These are phyloP conservation scores for Alentia gelatinosa DNA, from an alignment of 2,888 invertebrate genomes.

Conservation along the genomic window DNA sequence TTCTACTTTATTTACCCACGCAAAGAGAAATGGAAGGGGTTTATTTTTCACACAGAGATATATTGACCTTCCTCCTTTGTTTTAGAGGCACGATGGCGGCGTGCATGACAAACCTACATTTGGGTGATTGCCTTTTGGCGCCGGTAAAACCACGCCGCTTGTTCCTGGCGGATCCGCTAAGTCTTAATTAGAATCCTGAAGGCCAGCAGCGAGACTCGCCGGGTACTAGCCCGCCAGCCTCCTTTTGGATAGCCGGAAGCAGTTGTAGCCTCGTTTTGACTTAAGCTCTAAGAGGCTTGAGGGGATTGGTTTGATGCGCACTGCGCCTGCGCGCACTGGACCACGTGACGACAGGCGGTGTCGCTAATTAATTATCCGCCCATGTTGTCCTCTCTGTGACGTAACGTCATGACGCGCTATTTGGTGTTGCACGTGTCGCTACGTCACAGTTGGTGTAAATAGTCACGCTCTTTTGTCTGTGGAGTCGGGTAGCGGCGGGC, in stretches of 20 bases:
- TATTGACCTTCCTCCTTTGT: neutral
- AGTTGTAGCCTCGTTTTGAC: conserved; percentile 13
- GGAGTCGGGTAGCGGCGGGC: neutral
- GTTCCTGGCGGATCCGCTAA: neutral
- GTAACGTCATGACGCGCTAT: neutral
- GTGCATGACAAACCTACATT: neutral
- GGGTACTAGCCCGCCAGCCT: neutral
- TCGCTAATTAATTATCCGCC: neutral
- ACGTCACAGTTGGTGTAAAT: neutral
- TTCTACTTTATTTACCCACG: neutral
- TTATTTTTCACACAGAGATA: neutral
- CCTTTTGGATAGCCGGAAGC: neutral
- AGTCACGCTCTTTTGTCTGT: neutral
- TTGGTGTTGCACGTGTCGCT: neutral
- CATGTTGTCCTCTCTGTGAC: neutral
- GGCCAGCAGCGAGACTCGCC: neutral
- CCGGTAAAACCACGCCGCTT: neutral
- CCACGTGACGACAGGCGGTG: neutral
- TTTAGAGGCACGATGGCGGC: neutral
- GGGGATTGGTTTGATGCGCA: neutral
- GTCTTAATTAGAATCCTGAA: neutral
- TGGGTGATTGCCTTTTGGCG: neutral
- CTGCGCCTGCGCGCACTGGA: neutral
- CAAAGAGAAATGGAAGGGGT: neutral
- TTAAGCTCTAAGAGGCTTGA: conserved; percentile 20